Conservation (phyloP, 2,888 invertebrate genomes). For the Diaphora mendica region DNA sequence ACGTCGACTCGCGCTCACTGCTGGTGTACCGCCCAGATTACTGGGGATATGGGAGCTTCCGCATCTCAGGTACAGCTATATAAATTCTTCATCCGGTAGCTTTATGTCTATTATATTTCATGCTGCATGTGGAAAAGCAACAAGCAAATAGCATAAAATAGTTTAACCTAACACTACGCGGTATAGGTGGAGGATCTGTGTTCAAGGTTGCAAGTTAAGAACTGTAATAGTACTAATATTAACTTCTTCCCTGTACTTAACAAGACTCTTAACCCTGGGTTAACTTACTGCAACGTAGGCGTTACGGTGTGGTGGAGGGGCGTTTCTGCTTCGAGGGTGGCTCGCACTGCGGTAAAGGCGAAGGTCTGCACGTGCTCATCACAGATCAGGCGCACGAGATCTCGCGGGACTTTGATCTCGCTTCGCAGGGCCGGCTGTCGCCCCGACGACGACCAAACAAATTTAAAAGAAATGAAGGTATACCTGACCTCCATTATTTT, state of each 20-base stretch:
- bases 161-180: background rate
- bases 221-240: background rate
- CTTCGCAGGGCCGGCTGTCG: constrained; percentile 90
- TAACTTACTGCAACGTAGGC: constrained; percentile 74
- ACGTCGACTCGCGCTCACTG: constrained; percentile 92
- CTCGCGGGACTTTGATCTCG: constrained; percentile 89
- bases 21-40: constrained; percentile 93
- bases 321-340: constrained; percentile 96
- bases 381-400: constrained; percentile 92
- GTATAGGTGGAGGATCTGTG: background rate
- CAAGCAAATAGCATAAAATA: background rate
- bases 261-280: background rate
- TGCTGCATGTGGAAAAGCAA: no score
- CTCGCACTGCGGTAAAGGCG: constrained; percentile 93
- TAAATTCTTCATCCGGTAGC: background rate
- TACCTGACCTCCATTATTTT: background rate
- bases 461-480: constrained; percentile 57
- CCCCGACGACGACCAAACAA: constrained; percentile 81
- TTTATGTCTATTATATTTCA: background rate
- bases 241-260: background rate
- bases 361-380: constrained; percentile 92
- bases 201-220: background rate
- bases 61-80: constrained; percentile 84
- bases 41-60: constrained; percentile 90
- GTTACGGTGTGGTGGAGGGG: constrained; percentile 95